Percentiles rank a stretch among this genome's conserved stretches.
phyloP scores from a whole-genome alignment of 2,888 invertebrate species.

The Drosophila paramelanica region DNA sequence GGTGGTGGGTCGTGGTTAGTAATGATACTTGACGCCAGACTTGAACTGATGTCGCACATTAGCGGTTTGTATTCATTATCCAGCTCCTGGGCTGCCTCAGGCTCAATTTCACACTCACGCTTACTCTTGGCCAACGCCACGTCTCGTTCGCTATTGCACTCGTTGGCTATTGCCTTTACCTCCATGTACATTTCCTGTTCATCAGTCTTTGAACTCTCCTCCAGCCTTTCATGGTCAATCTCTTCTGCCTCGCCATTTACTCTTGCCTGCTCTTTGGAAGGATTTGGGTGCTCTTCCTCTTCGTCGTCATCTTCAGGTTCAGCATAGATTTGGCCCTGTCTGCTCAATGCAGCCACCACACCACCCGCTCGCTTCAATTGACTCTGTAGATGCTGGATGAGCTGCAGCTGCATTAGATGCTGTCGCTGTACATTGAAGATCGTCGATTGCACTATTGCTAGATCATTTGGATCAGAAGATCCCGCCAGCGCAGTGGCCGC shows the following conservation, averaged over 20 bases:
- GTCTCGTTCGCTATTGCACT: conserved; percentile 50
- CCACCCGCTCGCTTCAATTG: conserved; percentile 87
- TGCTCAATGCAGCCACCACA: conserved; percentile 58
- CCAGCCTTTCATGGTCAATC: conserved; percentile 27
- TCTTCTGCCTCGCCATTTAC: conserved; percentile 25
- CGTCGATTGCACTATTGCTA: conserved; percentile 95
- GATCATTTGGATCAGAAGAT: conserved; percentile 87
- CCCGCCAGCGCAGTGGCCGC: conserved; percentile 93
- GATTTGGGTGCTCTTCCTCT: conserved; percentile 11
- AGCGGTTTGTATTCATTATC: conserved; percentile 76
- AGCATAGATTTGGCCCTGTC: conserved; percentile 30
- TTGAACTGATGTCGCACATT: conserved; percentile 86
- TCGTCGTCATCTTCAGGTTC: conserved; percentile 19
- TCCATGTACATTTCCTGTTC: conserved; percentile 38
- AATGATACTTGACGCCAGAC: conserved; percentile 93
- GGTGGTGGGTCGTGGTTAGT: conserved; percentile 93
- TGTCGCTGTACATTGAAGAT: conserved; percentile 97
- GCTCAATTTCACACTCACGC: conserved; percentile 16
- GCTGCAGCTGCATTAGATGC: conserved; percentile 96
- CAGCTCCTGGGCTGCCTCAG: conserved; percentile 22
- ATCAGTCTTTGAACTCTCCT: conserved; percentile 81
- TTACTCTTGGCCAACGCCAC: conserved; percentile 8
- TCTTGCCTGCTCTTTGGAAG: conserved; percentile 21
- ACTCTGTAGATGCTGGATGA: conserved; percentile 96
- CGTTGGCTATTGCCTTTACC: conserved; percentile 21